A percentile compares a stretch with the other conserved stretches of the same genome.
phyloP scores from a whole-genome alignment of 2,797 vertebrate genomes.

The Megaceryle alcyon region DNA sequence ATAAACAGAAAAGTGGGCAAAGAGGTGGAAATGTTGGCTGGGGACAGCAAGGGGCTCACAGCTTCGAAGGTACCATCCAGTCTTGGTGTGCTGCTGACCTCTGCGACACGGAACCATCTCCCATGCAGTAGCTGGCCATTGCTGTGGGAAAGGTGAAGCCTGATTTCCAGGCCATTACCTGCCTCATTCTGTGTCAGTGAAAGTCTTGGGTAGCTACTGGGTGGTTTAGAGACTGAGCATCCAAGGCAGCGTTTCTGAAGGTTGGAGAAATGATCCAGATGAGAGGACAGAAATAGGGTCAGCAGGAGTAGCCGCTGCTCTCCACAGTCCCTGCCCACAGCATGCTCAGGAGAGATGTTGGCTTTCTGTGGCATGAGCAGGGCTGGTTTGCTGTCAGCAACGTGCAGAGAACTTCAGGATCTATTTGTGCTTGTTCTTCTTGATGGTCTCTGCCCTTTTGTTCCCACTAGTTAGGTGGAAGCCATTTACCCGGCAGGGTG shows the following conservation, averaged over 20 bases:
- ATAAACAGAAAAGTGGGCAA: not conserved
- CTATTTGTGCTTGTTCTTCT: not conserved
- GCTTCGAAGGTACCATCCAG: not conserved
- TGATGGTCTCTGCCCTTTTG: not conserved
- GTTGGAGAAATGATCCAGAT: rapidly evolving
- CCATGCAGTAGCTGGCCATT: rapidly evolving
- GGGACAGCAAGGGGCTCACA: not conserved
- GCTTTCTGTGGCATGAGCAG: not conserved
- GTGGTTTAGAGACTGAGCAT: not conserved
- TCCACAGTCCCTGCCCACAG: not conserved
- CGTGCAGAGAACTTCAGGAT: not conserved
- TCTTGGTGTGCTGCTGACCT: not conserved
- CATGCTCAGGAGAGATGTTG: not conserved
- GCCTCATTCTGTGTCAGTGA: not conserved
- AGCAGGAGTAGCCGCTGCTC: not conserved
- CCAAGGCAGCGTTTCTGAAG: not conserved
- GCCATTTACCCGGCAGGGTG: not conserved
- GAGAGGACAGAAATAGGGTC: not conserved
- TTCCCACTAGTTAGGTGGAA: not conserved
- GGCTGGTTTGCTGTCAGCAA: not conserved
- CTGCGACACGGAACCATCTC: not conserved
- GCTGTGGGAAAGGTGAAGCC: not conserved
- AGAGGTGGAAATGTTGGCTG: not conserved
- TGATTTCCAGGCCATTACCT: not conserved
- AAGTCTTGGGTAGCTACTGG: not conserved